These are phyloP conservation scores for Callorhinus ursinus DNA, from an alignment of 2,113 vertebrate species.

Conservation along the genomic window DNA sequence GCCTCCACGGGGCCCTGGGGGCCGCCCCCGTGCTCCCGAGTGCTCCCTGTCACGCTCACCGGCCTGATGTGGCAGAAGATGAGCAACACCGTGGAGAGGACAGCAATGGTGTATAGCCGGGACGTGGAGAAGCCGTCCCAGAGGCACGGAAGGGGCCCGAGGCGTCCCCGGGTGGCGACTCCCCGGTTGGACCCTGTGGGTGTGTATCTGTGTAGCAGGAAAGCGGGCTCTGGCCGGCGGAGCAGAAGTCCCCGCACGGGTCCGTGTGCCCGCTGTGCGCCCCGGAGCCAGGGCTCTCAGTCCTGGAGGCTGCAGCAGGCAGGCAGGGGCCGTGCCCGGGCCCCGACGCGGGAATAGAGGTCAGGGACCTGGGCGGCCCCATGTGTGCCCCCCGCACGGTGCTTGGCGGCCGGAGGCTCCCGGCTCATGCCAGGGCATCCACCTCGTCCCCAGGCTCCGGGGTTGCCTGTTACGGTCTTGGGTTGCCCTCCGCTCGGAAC, in stretches of 20 bases:
- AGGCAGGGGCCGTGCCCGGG: accelerated
- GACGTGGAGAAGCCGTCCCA: no score
- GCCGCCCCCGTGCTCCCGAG: accelerated
- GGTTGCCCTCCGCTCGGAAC: neutral
- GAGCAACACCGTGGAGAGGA: accelerated
- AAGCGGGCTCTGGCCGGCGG: accelerated
- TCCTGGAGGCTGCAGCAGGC: neutral
- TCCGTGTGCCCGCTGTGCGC: accelerated
- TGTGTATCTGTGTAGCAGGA: neutral
- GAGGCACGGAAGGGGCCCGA: neutral
- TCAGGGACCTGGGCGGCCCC: neutral
- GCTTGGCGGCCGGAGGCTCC: accelerated
- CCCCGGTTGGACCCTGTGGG: accelerated
- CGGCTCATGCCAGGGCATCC: accelerated
- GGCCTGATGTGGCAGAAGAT: accelerated
- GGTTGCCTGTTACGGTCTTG: accelerated
- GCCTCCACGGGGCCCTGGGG: accelerated
- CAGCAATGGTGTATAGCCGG: accelerated
- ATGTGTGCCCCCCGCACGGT: accelerated
- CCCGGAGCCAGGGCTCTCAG: neutral
- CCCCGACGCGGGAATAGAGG: accelerated
- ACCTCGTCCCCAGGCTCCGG: accelerated
- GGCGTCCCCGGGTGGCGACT: accelerated
- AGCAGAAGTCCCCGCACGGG: accelerated
- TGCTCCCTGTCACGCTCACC: accelerated